Evolutionary conservation across 1,140 invertebrate genomes (phyloP), one percentile per base, ranked within the genome.

Genomic region (Aradophagus sp.): DNA sequence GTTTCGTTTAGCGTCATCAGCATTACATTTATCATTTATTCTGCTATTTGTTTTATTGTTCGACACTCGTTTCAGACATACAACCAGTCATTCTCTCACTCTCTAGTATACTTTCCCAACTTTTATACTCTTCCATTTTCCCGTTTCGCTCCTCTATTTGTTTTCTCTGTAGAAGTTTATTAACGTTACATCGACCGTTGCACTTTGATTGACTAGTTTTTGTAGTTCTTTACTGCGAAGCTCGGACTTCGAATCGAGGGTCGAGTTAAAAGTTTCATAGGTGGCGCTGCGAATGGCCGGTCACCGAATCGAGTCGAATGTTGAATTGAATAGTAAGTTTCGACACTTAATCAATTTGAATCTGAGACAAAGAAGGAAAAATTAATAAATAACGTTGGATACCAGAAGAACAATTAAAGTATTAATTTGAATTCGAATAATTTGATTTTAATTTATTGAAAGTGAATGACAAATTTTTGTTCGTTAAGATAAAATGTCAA

Each of bases 191-290:
- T 76, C 77, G 76, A 83, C 79, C 75, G 83, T 86, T 86, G 83
- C 84, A 86, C 83, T 86, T 84, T 84, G 77, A 85, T 86, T 86
- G 83, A 85, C 84, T 85, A 86, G 84, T 84, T 85, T 83, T 79
- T n/a, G 80, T 84, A 5, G 79, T 65, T 78, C 32, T 35, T 74
- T 78, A 77, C 56, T 66, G 59, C 41, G 29, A 19, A 31, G 6
- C 29, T 32, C 56, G 53, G 29, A 53, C 14, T 39, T 55, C 44
- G 35, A 58, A 7, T 8, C 34, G 12, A 19, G 10, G 20, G 31
- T 26, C 27, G 20, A 23, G n/a, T n/a, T n/a, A n/a, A n/a, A n/a
- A n/a, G n/a, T n/a, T n/a, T n/a, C n/a, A n/a, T n/a, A n/a, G n/a
- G n/a, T n/a, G n/a, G n/a, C n/a, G n/a, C n/a, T n/a, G n/a, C n/a